These are phyloP conservation scores for Cephus rjabovi DNA, from an alignment of 2,888 invertebrate genomes.

Conservation along the genomic window DNA sequence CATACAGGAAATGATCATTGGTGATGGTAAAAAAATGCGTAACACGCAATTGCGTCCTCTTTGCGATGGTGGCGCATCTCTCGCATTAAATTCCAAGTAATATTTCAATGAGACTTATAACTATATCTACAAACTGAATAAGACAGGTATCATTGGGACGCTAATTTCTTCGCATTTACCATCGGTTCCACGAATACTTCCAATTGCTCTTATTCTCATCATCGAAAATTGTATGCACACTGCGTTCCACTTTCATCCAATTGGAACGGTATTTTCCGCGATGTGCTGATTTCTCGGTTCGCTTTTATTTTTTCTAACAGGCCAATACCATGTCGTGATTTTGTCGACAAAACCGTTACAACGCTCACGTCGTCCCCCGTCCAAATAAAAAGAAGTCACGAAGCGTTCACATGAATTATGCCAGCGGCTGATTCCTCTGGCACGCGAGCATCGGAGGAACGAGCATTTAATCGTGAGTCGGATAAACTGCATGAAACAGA, in stretches of 20 bases:
- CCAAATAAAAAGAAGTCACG: neutral
- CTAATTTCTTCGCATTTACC: neutral
- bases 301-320: neutral
- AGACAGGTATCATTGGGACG: neutral
- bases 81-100: neutral
- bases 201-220: neutral
- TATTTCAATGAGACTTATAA: neutral
- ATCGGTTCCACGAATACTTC: neutral
- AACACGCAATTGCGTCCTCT: neutral
- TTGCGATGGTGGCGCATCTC: neutral
- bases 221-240: neutral
- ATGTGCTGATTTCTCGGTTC: neutral
- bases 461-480: neutral
- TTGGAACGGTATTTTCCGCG: neutral
- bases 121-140: neutral
- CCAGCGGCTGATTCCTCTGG: neutral
- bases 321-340: neutral
- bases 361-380: neutral
- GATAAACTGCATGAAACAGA: neutral
- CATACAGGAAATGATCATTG: constrained; percentile 29
- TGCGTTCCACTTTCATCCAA: neutral
- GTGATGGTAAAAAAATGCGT: neutral
- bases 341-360: neutral
- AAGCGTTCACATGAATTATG: neutral
- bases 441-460: neutral